Conservation (phyloP, 2,797 vertebrate genomes). For the Fratercula arctica region DNA sequence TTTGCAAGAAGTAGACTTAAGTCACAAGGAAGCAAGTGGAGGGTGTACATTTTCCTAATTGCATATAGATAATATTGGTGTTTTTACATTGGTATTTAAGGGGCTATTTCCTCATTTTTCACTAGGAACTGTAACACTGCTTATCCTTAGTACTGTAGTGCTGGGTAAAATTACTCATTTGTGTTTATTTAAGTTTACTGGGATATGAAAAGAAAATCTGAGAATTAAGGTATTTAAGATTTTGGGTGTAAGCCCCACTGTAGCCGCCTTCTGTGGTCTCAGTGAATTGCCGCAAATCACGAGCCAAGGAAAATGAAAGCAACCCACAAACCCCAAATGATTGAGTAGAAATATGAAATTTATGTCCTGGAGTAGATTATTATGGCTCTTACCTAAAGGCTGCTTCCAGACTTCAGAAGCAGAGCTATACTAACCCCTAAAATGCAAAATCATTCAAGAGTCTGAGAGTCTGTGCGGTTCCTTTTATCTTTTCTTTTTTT, state of each 20-base stretch:
- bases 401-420: not conserved
- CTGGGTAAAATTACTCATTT: not conserved
- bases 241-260: not conserved
- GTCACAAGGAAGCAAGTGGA: not conserved
- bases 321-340: not conserved
- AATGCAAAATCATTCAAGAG: not conserved
- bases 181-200: not conserved
- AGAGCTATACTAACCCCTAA: not conserved
- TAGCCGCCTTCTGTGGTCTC: not conserved
- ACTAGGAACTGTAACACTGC: not conserved
- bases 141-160: not conserved
- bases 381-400: not conserved
- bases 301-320: not conserved
- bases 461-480: rapidly evolving
- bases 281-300: not conserved
- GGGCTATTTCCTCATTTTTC: not conserved
- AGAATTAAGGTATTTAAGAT: not conserved
- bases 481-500: not conserved
- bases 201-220: not conserved
- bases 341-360: not conserved
- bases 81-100: not conserved
- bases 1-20: not conserved
- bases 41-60: not conserved
- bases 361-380: not conserved
- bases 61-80: not conserved